phyloP scores from a whole-genome alignment of 2,888 invertebrate genomes.

The Lasioglossum leucozonium region DNA sequence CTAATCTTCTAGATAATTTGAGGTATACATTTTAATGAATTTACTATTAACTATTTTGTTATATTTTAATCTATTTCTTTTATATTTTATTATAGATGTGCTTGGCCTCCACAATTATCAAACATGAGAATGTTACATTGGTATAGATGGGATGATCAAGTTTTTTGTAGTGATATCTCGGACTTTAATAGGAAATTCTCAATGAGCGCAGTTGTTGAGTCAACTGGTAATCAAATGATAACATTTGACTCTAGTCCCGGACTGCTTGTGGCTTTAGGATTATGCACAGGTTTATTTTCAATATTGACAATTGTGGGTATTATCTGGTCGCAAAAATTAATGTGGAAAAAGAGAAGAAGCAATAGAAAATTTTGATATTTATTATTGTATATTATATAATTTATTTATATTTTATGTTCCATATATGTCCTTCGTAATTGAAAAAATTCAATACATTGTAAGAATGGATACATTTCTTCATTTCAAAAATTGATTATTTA shows the following conservation, averaged over 20 bases:
- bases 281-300: conserved; percentile 68
- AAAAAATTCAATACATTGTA: conserved; percentile 7
- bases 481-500: neutral
- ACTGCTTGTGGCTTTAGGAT: conserved; percentile 71
- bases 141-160: conserved; percentile 86
- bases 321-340: conserved; percentile 70
- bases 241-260: conserved; percentile 73
- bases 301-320: conserved; percentile 76
- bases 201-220: conserved; percentile 60
- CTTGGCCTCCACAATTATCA: conserved; percentile 84
- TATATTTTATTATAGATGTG: conserved; percentile 84
- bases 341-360: conserved; percentile 66
- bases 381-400: conserved; percentile 38
- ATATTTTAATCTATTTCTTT: conserved; percentile 15
- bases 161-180: conserved; percentile 79
- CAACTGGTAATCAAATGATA: conserved; percentile 50
- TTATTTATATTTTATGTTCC: conserved; percentile 24
- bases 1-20: conserved; percentile 85
- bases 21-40: conserved; percentile 82
- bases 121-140: conserved; percentile 87
- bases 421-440: neutral
- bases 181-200: conserved; percentile 62
- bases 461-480: neutral
- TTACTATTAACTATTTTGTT: neutral
- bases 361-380: conserved; percentile 78